A percentile compares a stretch with the other conserved stretches of the same genome.
Evolutionary conservation across 1,140 invertebrate genomes (phyloP).

Genomic region (Portunus trituberculatus): DNA sequence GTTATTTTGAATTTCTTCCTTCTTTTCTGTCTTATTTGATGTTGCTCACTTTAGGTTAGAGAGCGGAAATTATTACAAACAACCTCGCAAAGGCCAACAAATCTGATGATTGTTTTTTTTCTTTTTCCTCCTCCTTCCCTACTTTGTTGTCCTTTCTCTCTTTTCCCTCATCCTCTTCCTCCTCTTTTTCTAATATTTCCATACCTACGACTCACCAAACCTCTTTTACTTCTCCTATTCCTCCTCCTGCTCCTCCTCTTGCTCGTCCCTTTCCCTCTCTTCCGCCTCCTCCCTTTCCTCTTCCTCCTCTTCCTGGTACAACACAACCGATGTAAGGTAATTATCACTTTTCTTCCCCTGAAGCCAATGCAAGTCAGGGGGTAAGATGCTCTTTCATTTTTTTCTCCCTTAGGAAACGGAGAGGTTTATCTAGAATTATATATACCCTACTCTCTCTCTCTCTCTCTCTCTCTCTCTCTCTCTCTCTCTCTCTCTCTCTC

Average conservation of each 20-base stretch:
- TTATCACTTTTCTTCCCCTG: background rate
- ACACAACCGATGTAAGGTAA: background rate
- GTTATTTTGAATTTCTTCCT: no score
- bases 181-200: no score
- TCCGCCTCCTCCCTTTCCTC: background rate
- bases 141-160: no score
- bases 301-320: background rate
- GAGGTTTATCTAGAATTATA: background rate
- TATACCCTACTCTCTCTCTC: background rate
- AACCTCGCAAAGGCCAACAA: no score
- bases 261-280: background rate
- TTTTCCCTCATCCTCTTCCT: no score
- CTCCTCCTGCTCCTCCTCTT: slow-evolving; percentile 13
- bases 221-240: background rate
- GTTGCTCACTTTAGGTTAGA: no score
- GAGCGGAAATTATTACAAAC: no score
- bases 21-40: no score
- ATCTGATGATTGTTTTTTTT: no score
- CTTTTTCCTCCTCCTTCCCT: no score
- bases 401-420: slow-evolving; percentile 6
- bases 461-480: slow-evolving; percentile 20
- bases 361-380: background rate
- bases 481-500: slow-evolving; percentile 20
- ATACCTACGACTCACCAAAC: no score
- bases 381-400: background rate